phyloP scores from a whole-genome alignment of 2,113 vertebrate genomes.

The Eulemur macaco region DNA sequence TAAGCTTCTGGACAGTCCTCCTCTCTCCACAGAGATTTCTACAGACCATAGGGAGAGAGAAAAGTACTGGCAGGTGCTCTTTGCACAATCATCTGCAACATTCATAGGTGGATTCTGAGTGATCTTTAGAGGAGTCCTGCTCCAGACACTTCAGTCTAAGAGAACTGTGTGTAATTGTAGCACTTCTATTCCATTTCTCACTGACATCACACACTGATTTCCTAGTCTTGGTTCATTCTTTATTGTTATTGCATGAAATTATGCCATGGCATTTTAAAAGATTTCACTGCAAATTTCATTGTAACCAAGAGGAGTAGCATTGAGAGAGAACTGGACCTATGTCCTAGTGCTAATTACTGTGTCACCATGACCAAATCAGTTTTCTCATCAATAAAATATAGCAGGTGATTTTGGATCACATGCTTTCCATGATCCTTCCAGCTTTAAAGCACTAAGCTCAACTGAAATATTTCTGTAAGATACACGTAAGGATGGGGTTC shows the following conservation, averaged over 20 bases:
- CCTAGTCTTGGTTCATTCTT: background rate
- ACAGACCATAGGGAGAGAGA: background rate
- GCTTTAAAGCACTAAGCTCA: background rate
- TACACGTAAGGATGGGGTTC: background rate
- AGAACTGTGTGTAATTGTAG: background rate
- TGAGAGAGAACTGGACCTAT: background rate
- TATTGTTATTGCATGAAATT: conserved; percentile 22
- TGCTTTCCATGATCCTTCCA: background rate
- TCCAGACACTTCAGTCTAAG: background rate
- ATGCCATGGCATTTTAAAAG: background rate
- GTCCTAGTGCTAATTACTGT: background rate
- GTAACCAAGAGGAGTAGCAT: background rate
- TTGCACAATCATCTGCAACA: background rate
- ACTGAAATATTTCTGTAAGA: background rate
- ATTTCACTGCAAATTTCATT: background rate
- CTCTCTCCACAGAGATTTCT: background rate
- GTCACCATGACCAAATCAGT: background rate
- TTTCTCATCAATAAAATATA: background rate
- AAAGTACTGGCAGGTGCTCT: background rate
- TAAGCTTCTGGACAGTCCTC: background rate
- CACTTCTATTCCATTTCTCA: background rate
- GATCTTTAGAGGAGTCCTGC: background rate
- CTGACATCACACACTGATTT: background rate
- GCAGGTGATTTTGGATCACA: background rate
- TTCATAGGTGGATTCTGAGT: background rate